Percentiles rank a stretch among this genome's conserved stretches.
These are phyloP conservation scores for Tragulus kanchil DNA, from an alignment of 2,113 vertebrate genomes.

Conservation along the genomic window DNA sequence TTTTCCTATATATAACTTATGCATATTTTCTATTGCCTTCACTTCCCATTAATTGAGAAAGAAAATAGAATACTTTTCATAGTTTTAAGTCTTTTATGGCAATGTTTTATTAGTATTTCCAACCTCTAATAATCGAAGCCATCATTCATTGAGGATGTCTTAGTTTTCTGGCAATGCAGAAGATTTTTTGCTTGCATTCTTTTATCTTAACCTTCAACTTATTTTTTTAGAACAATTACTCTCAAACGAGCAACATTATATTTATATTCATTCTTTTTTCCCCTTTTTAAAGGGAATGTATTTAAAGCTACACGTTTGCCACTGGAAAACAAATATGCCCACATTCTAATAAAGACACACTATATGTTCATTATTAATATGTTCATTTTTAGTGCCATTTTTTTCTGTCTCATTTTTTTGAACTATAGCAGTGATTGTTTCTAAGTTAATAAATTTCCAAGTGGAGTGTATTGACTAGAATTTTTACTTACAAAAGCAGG, in stretches of 20 bases:
- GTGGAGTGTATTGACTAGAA: neutral
- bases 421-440: neutral
- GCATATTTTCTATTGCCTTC: neutral
- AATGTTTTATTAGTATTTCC: neutral
- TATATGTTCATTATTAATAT: neutral
- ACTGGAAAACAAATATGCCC: neutral
- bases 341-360: neutral
- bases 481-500: neutral
- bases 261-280: neutral
- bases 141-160: neutral
- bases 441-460: neutral
- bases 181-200: neutral
- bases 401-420: neutral
- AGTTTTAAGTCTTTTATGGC: neutral
- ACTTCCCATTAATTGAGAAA: neutral
- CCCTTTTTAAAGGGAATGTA: neutral
- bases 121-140: neutral
- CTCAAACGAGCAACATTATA: neutral
- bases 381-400: neutral
- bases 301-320: neutral
- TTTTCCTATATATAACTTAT: neutral
- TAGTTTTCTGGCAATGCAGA: neutral
- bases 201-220: neutral
- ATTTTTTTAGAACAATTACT: neutral
- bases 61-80: neutral